Evolutionary conservation across 2,113 vertebrate species (phyloP), one percentile per base, ranked within the genome.

Genomic region (Brienomyrus brachyistius): DNA sequence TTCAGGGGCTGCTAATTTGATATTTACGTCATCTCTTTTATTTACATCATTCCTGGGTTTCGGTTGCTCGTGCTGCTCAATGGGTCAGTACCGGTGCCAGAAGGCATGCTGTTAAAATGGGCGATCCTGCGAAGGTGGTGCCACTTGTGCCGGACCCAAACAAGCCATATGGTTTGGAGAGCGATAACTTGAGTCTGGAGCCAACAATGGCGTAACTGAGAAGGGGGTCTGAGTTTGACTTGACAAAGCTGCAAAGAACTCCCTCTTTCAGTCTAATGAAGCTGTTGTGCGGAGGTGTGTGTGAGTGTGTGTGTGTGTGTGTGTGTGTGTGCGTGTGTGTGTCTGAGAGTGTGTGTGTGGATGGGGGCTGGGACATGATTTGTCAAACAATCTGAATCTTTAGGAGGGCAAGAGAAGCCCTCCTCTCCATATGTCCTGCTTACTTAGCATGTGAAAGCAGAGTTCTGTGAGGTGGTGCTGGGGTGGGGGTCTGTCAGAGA

Each of bases 341-440:
- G 82, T 89, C 92, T 62, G 13, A 70, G 86, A 48, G 91, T 11
- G 70, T 43, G 77, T 74, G 88, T 77, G 87, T 90, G 91, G 50
- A 52, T 13, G 89, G 92, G 92, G 56, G 92, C 90, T 91, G 89
- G 92, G 93, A 96, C 94, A 95, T 96, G 96, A 96, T 96, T 95
- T 96, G 96, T 96, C 96, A 96, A 95, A 96, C 95, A 96, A 95
- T 96, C 93, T 94, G 95, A 95, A 96, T 95, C 94, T 96, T 96
- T 96, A 96, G 95, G 95, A 95, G 94, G 93, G 92, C 92, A 83
- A 93, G 89, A 91, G 93, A 94, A 95, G 92, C 94, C 96, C 96
- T 95, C 96, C 96, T 94, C 94, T 94, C 96, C 96, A 96, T 96
- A 96, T 96, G 96, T 96, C 95, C 95, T 93, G 91, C 94, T 93